A percentile compares a stretch with the other conserved stretches of the same genome.
Conservation (phyloP, 2,797 vertebrate genomes). For the Taenioides sp. region DNA sequence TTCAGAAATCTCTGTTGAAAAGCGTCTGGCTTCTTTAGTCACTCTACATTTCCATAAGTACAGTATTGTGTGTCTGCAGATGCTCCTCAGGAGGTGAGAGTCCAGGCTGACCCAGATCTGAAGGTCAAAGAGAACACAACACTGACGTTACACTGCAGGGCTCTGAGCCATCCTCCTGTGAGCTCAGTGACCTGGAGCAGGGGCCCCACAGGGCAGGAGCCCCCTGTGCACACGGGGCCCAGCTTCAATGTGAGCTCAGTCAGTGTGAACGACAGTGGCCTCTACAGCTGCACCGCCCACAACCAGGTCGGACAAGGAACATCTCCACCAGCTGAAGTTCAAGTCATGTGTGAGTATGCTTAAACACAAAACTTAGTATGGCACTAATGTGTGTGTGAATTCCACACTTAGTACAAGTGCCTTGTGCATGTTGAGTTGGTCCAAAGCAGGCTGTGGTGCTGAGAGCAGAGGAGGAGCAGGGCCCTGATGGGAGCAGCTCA, state of each 20-base stretch:
- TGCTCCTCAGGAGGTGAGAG: slow-evolving; percentile 51
- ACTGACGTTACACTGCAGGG: slow-evolving; percentile 46
- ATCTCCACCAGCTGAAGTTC: slow-evolving; percentile 37
- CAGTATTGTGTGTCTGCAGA: slow-evolving; percentile 45
- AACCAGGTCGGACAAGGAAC: slow-evolving; percentile 51
- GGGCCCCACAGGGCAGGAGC: neutral
- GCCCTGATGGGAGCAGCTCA: fast-evolving
- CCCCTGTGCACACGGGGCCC: fast-evolving
- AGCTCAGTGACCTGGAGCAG: slow-evolving; percentile 51
- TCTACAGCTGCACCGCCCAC: slow-evolving; percentile 47
- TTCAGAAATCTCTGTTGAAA: no score
- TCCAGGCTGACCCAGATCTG: neutral
- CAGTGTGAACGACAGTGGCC: slow-evolving; percentile 43
- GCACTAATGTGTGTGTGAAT: no score
- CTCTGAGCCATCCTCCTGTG: slow-evolving; percentile 28
- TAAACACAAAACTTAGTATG: neutral
- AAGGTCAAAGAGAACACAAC: slow-evolving; percentile 32
- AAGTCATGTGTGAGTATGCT: slow-evolving; percentile 60
- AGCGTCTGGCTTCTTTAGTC: no score
- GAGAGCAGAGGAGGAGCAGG: slow-evolving; percentile 5
- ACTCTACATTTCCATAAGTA: neutral
- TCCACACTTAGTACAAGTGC: no score
- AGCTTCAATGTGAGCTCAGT: neutral
- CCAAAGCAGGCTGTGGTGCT: slow-evolving; percentile 50
- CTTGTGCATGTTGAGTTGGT: slow-evolving; percentile 47